Conservation (phyloP, 2,797 vertebrate species). For the Anas capensis region DNA sequence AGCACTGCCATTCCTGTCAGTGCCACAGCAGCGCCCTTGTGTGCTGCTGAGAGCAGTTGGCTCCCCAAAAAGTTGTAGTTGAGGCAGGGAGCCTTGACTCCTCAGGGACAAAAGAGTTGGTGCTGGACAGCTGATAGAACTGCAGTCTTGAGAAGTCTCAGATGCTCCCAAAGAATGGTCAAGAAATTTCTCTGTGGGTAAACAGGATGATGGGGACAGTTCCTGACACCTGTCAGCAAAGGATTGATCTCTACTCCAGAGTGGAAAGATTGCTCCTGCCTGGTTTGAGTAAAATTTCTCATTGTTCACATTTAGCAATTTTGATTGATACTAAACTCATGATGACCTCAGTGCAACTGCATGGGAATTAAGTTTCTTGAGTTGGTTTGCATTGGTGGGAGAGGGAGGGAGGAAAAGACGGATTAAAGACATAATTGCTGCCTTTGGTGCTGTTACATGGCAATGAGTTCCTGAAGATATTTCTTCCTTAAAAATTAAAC, state of each 20-base stretch:
- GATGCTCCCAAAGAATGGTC: background rate
- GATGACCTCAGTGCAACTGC: background rate
- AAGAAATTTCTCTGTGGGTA: background rate
- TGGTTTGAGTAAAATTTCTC: background rate
- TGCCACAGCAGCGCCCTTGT: background rate
- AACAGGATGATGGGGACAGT: background rate
- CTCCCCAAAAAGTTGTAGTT: background rate
- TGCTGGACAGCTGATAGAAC: background rate
- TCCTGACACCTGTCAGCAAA: background rate
- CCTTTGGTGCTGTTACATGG: background rate
- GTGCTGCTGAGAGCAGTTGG: background rate
- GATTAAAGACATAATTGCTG: background rate
- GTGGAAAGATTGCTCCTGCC: background rate
- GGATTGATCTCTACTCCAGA: background rate
- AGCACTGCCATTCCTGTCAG: rapidly evolving
- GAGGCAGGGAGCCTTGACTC: background rate
- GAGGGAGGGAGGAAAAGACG: background rate
- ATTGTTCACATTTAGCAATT: background rate
- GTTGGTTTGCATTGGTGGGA: background rate
- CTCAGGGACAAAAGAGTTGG: background rate
- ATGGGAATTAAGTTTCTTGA: background rate
- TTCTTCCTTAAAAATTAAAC: background rate
- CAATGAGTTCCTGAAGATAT: background rate
- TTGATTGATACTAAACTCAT: background rate
- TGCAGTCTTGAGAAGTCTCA: background rate